Percentiles rank a stretch among this genome's conserved stretches.
These are phyloP conservation scores for Lathamus discolor DNA, from an alignment of 2,113 vertebrate genomes.

Conservation along the genomic window DNA sequence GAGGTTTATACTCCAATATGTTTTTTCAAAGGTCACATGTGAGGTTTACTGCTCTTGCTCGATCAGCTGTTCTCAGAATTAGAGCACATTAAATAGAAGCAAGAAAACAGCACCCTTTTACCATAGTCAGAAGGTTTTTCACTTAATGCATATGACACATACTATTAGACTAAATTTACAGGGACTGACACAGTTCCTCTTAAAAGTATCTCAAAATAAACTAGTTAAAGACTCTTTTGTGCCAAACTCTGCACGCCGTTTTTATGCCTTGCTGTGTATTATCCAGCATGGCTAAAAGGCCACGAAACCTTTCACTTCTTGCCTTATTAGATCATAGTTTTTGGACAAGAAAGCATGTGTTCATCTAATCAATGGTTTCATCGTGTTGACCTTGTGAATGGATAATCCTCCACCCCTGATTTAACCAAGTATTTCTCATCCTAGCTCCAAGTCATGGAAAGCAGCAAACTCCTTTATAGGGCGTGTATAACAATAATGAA, in stretches of 20 bases:
- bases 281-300: slow-evolving; percentile 32
- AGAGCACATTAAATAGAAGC: background rate
- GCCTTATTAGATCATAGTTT: slow-evolving; percentile 53
- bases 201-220: slow-evolving; percentile 6
- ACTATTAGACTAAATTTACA: background rate
- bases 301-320: slow-evolving; percentile 55
- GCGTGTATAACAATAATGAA: background rate
- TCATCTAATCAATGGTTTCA: background rate
- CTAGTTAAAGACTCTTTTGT: background rate
- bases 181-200: background rate
- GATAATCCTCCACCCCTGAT: background rate
- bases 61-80: background rate
- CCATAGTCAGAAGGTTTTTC: background rate
- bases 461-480: background rate
- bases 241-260: slow-evolving; percentile 23
- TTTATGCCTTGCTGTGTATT: background rate
- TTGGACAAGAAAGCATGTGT: background rate
- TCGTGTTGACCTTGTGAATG: background rate
- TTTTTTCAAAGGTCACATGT: background rate
- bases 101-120: background rate
- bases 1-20: background rate
- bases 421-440: background rate
- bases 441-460: background rate
- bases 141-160: background rate
- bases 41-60: background rate